Conservation (phyloP, 1,140 invertebrate species). For the Gerris buenoi region DNA sequence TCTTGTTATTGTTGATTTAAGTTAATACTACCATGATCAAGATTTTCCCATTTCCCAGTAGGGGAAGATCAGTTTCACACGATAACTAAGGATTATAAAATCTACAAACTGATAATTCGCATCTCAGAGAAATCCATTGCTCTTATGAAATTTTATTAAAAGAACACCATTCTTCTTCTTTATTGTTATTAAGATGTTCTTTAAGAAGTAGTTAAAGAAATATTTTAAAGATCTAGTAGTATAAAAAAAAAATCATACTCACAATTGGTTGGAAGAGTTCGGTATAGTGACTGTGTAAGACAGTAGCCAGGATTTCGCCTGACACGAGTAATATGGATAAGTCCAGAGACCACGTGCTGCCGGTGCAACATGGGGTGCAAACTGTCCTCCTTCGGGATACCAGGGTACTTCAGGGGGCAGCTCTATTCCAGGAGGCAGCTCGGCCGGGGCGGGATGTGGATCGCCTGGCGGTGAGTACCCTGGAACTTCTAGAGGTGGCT, state of each 20-base stretch:
- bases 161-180: no score
- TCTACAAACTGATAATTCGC: no score
- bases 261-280: constrained; percentile 27
- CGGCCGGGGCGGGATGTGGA: background rate
- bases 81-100: no score
- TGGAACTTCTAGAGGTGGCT: constrained; percentile 17
- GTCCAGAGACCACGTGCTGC: constrained; percentile 40
- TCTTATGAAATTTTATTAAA: no score
- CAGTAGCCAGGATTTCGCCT: constrained; percentile 50
- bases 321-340: constrained; percentile 61
- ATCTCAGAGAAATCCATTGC: no score
- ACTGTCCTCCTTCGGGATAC: background rate
- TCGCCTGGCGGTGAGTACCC: constrained; percentile 31
- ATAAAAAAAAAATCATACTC: background rate
- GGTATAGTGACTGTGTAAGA: constrained; percentile 61
- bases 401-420: background rate
- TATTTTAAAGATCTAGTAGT: constrained; percentile 8
- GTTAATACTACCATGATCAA: no score
- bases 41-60: no score
- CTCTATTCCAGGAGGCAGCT: background rate
- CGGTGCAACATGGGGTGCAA: constrained; percentile 3
- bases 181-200: background rate
- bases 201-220: background rate
- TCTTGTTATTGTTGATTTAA: no score
- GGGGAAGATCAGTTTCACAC: no score